Conservation (phyloP, 2,113 vertebrate species). For the Chaetorhynchus papuensis region DNA sequence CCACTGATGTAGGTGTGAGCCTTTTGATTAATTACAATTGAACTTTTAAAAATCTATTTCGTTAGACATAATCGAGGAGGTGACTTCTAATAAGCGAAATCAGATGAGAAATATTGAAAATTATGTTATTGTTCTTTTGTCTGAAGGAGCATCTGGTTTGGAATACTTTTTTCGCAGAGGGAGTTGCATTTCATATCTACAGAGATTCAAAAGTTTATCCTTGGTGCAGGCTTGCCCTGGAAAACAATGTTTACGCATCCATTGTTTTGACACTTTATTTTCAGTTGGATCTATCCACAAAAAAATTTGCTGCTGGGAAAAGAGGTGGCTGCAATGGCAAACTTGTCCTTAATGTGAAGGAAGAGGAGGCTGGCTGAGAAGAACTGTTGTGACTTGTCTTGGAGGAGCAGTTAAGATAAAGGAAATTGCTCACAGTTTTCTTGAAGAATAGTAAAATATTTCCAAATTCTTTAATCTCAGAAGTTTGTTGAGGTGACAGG, state of each 20-base stretch:
- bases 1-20: fast-evolving
- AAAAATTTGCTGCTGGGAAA: not conserved
- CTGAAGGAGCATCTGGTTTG: not conserved
- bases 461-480: not conserved
- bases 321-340: not conserved
- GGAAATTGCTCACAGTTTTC: not conserved
- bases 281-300: not conserved
- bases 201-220: not conserved
- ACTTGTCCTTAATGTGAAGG: not conserved
- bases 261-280: not conserved
- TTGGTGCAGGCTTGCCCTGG: not conserved
- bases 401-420: not conserved
- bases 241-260: not conserved
- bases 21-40: not conserved
- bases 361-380: not conserved
- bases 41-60: not conserved
- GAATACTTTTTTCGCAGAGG: not conserved
- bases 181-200: not conserved
- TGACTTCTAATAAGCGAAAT: not conserved
- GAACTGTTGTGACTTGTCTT: not conserved
- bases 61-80: not conserved
- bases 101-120: not conserved
- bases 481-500: not conserved
- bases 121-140: not conserved
- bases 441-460: not conserved